These are phyloP conservation scores for Oligia strigilis DNA, from an alignment of 2,888 invertebrate species.

Conservation along the genomic window DNA sequence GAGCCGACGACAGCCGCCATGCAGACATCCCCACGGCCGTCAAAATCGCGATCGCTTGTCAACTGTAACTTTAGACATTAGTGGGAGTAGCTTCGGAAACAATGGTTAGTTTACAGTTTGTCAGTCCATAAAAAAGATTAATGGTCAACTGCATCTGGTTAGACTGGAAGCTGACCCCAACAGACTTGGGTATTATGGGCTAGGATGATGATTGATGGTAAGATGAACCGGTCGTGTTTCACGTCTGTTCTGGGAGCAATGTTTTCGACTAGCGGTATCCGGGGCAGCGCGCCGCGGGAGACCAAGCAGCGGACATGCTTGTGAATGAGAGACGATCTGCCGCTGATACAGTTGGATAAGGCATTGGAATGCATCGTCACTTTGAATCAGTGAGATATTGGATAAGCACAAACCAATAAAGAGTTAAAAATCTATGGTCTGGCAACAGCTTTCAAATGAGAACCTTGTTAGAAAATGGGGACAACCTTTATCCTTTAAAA, in stretches of 20 bases:
- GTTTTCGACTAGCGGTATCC: conserved; percentile 32
- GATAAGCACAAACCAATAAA: conserved; percentile 1
- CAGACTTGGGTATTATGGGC: neutral
- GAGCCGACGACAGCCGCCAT: neutral
- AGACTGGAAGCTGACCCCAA: conserved; percentile 40
- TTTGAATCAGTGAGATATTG: neutral
- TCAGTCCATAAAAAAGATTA: conserved; percentile 21
- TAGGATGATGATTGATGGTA: conserved; percentile 48
- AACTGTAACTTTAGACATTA: neutral
- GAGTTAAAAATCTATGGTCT: neutral
- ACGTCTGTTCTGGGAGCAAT: conserved; percentile 12
- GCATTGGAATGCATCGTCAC: neutral
- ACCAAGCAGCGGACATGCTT: conserved; percentile 19
- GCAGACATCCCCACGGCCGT: neutral
- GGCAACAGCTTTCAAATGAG: neutral
- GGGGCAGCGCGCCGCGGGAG: conserved; percentile 39
- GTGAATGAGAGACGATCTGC: conserved; percentile 45
- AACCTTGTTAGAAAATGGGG: neutral
- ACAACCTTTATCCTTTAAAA: no score
- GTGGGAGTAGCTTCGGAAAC: neutral
- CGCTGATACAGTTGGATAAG: conserved; percentile 32
- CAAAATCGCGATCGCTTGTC: neutral
- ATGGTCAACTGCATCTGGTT: conserved; percentile 13
- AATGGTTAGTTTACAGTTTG: conserved; percentile 14
- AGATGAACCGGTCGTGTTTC: conserved; percentile 25